Evolutionary conservation across 2,888 invertebrate species (phyloP).

Genomic region (Bombyx huttoni): DNA sequence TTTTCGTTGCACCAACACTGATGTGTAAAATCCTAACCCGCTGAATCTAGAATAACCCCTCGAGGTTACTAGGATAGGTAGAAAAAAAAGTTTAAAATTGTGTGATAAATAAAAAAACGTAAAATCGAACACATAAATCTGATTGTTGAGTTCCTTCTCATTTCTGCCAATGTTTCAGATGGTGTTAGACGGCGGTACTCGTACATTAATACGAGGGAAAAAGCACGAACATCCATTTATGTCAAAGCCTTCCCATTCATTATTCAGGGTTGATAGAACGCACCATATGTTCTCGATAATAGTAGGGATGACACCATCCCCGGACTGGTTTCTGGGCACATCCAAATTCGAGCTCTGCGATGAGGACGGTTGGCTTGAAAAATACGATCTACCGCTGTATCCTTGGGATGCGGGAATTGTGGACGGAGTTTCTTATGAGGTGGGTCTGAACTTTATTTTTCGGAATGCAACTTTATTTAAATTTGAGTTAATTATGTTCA

Average conservation of each 20-base stretch:
- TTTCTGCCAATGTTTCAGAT: conserved; percentile 25
- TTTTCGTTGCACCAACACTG: no score
- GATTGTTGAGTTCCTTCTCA: no score
- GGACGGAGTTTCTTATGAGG: conserved; percentile 59
- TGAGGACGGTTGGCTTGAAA: conserved; percentile 35
- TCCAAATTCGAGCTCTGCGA: conserved; percentile 50
- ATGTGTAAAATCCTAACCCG: no score
- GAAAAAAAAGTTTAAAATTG: no score
- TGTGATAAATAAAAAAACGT: no score
- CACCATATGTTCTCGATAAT: conserved; percentile 55
- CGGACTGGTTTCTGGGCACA: conserved; percentile 61
- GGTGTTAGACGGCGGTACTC: conserved; percentile 29
- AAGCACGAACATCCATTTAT: conserved; percentile 50
- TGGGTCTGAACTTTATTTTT: conserved; percentile 11
- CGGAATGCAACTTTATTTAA: neutral
- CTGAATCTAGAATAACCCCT: no score
- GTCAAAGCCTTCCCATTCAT: conserved; percentile 47
- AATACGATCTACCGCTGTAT: conserved; percentile 34
- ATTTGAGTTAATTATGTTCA: neutral
- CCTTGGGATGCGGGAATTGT: conserved; percentile 61
- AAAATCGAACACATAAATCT: no score
- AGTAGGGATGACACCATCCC: conserved; percentile 53
- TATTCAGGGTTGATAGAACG: conserved; percentile 50
- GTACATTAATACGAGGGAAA: conserved; percentile 54
- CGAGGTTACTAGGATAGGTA: no score